Base-by-base conservation (phyloP, 1,140 invertebrate genomes). In the Nasonia vitripennis region DNA sequence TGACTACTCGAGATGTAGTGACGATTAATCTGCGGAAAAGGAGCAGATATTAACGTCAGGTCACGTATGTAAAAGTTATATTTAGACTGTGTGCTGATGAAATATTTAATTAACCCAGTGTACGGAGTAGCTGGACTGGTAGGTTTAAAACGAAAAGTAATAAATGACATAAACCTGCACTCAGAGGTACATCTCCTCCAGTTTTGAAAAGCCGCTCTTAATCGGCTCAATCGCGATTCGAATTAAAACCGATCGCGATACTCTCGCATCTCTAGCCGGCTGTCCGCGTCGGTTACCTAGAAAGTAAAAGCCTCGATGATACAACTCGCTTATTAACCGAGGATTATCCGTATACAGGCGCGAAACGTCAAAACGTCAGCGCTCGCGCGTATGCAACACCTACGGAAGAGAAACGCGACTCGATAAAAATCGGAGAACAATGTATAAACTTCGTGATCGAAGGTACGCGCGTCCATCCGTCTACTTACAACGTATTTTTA, bases 361-460 rank as follows among this genome's bases (percentile, higher is more conserved):
- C 11, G 70, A 75, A 31, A 67, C n/a, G 81, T 83, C 81, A 73
- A 83, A 73, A 67, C 31, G 73, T 67, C 27, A 17, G 31, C 45
- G 79, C 17, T 55, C 17, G 62, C 5, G 34, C 31, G 17, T 27
- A 27, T 67, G 12, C 3, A 78, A 67, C 51, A 78, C 77, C 27
- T 78, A 62, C 55, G 55, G 31, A 34, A 2, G 27, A 34, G 11
- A 34, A 62, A 78, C 20, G 14, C 45, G n/a, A n/a, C n/a, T n/a
- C n/a, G n/a, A 55, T 51, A 27, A 78, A 27, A 27, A 0, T 27
- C 23, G 12, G 10, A 55, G 51, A 55, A 55, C 51, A 55, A 51
- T 51, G 27, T 27, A 55, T 20, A 55, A 17, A 17, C 51, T 4
- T 17, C 2, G 12, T 9, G 9, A 41, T 41, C 9, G 7, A 41